These are phyloP conservation scores for Aplidium turbinatum DNA, from an alignment of 23 tunicate species.

Conservation along the genomic window DNA sequence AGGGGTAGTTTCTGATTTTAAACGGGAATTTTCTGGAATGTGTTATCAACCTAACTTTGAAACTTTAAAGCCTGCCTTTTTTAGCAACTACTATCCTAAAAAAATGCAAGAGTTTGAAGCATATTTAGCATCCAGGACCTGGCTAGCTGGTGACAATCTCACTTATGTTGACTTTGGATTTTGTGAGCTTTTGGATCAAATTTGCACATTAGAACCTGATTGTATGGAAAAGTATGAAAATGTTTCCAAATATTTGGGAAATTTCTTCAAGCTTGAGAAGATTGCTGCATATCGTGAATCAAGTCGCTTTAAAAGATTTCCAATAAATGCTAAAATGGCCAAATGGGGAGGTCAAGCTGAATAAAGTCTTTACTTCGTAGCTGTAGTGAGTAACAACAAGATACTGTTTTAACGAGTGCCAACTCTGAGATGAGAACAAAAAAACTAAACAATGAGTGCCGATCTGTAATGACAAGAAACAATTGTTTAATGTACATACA, in stretches of 20 bases:
- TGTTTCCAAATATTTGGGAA: conserved; percentile 31
- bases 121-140: conserved; percentile 15
- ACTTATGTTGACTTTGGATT: conserved; percentile 77
- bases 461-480: too few relatives aligned
- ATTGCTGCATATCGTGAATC: conserved; percentile 65
- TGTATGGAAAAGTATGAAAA: conserved; percentile 47
- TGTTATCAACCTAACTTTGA: conserved; percentile 39
- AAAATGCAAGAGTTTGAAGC: conserved; percentile 47
- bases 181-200: conserved; percentile 64
- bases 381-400: too few relatives aligned
- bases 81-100: conserved; percentile 3
- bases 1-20: conserved; percentile 38
- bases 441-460: too few relatives aligned
- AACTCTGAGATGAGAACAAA: too few relatives aligned
- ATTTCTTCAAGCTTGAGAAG: conserved; percentile 42
- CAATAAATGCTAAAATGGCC: conserved; percentile 57
- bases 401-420: too few relatives aligned
- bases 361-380: conserved; percentile 7
- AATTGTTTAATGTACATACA: too few relatives aligned
- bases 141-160: conserved; percentile 64
- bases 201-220: conserved; percentile 35
- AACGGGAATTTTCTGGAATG: conserved; percentile 6
- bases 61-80: conserved; percentile 6
- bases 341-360: conserved; percentile 62
- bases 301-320: conserved; percentile 43